Conservation (phyloP, 2,113 vertebrate genomes). For the Aegithalos caudatus region DNA sequence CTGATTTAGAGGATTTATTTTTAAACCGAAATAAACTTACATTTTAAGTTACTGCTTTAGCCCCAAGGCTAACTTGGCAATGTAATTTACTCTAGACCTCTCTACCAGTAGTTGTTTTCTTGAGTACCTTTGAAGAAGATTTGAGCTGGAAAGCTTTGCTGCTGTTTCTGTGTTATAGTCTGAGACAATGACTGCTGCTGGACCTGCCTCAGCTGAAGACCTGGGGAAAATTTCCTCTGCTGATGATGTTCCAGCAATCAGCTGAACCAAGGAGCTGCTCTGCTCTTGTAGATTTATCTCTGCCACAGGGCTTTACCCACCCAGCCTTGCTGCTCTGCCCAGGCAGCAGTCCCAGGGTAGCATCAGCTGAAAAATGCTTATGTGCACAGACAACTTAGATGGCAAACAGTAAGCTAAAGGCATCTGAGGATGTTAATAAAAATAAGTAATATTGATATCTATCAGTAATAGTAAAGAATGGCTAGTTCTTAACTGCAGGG, state of each 20-base stretch:
- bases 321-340: background rate
- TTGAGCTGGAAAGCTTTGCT: background rate
- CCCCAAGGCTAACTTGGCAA: background rate
- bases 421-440: background rate
- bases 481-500: background rate
- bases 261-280: background rate
- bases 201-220: background rate
- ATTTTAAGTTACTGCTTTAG: background rate
- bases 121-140: background rate
- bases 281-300: rapidly evolving
- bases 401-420: background rate
- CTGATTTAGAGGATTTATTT: background rate
- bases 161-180: background rate
- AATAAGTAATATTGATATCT: background rate
- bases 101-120: background rate
- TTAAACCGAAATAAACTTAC: background rate
- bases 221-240: background rate
- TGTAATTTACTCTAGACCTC: background rate
- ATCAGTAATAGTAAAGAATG: background rate
- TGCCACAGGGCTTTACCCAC: background rate
- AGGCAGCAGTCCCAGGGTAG: background rate
- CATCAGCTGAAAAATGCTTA: background rate
- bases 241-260: background rate
- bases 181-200: background rate
- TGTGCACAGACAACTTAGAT: background rate